Evolutionary conservation across 2,797 vertebrate genomes (phyloP).

Genomic region (Octomys mimax): DNA sequence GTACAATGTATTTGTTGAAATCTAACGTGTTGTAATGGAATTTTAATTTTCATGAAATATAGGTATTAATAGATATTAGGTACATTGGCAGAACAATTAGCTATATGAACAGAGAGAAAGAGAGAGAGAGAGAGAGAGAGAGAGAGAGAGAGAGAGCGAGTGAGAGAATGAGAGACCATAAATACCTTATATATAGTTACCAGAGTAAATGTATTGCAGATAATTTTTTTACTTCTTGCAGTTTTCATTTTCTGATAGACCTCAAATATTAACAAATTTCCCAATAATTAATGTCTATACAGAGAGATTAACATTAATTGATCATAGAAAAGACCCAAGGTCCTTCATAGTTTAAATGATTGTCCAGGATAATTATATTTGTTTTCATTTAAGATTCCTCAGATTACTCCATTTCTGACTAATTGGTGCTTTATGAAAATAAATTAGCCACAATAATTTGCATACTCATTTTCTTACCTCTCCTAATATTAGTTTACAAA

Average conservation of each 20-base stretch:
- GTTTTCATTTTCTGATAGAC: slow-evolving; percentile 51
- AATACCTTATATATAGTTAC: background rate
- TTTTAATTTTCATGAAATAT: slow-evolving; percentile 49
- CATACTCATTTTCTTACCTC: slow-evolving; percentile 44
- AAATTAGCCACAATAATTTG: background rate
- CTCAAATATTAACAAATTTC: slow-evolving; percentile 21
- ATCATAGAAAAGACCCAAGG: background rate
- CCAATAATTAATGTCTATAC: background rate
- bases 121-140: background rate
- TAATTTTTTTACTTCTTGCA: background rate
- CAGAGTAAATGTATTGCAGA: slow-evolving; percentile 11
- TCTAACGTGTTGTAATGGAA: slow-evolving; percentile 2
- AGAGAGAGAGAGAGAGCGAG: background rate
- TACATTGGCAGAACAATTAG: slow-evolving; percentile 31
- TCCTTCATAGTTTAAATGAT: slow-evolving; percentile 47
- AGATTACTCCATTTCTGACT: slow-evolving; percentile 42
- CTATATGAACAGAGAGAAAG: background rate
- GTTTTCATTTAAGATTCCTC: slow-evolving; percentile 42
- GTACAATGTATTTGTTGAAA: background rate
- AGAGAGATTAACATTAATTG: slow-evolving; percentile 31
- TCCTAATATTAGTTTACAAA: slow-evolving; percentile 45
- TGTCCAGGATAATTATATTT: slow-evolving; percentile 42
- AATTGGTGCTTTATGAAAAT: slow-evolving; percentile 35
- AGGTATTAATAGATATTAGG: background rate
- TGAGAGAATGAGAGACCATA: background rate